Percentiles rank a stretch among this genome's conserved stretches.
Evolutionary conservation across 1,140 invertebrate genomes (phyloP).

Genomic region (Neotoxoptera formosana): DNA sequence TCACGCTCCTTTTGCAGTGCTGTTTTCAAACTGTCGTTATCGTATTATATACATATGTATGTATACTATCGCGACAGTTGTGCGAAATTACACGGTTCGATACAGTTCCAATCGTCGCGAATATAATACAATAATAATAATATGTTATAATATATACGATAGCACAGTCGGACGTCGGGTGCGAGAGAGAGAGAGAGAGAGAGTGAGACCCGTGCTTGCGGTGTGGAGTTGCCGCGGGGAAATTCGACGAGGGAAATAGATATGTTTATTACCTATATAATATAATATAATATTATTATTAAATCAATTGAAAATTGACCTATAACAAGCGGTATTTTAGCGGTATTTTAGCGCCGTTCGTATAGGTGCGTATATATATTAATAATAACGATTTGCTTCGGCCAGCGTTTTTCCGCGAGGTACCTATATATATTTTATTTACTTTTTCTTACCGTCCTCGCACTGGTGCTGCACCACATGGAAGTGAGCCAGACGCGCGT

Average conservation of each 20-base stretch:
- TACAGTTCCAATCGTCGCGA: background rate
- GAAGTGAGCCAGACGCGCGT: background rate
- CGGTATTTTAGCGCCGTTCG: too few species aligned
- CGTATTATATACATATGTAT: background rate
- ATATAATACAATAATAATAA: background rate
- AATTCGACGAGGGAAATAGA: background rate
- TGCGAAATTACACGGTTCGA: background rate
- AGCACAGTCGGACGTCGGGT: background rate
- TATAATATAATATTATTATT: background rate
- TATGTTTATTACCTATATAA: background rate
- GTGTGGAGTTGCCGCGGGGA: background rate
- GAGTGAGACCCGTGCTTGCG: background rate
- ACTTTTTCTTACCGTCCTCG: background rate
- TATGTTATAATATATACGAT: background rate
- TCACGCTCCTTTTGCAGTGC: background rate
- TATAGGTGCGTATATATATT: background rate
- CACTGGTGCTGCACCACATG: background rate
- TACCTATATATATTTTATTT: background rate
- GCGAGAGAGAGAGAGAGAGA: too few species aligned
- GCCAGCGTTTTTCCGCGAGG: background rate
- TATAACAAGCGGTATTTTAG: background rate
- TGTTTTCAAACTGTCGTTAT: conserved; percentile 38
- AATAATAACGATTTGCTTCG: background rate
- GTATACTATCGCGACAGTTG: background rate
- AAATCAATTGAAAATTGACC: background rate